Evolutionary conservation across 2,113 vertebrate genomes (phyloP), one percentile per base, ranked within the genome.

Genomic region (Vidua macroura): DNA sequence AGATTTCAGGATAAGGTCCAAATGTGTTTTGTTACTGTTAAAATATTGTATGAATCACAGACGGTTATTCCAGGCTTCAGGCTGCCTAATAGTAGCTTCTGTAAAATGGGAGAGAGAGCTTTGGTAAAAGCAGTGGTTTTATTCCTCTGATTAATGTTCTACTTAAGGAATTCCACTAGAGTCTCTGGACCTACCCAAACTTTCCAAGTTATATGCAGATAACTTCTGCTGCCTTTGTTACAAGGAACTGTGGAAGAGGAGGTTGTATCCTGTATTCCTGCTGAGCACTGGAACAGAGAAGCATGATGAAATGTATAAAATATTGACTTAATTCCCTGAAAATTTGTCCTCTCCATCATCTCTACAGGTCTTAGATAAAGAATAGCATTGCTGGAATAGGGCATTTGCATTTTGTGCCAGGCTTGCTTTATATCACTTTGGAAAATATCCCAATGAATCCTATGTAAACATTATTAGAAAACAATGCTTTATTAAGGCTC

Each of bases 401-500:
- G 24, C 10, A 87, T 80, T 90, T 95, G 76, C 75, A 60, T 94
- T 93, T 94, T 86, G 44, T 72, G 18, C 64, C 68, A 31, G n/a
- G 17, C 44, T 91, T 67, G 67, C 41, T 94, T 90, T 95, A 56
- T 56, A 83, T 83, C 31, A 49, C 64, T 94, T 92, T n/a, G 56
- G 64, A 88, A 95, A 93, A 88, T 78, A 92, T 33, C 67, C 41
- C 68, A 68, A 88, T 83, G 75, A 95, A 88, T 92, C 64, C 72
- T 31, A 5, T 23, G 28, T 28, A 70, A 91, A 67, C 39, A 43
- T 91, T 76, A 86, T 80, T 94, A 94, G 83, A 90, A 90, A 96
- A 81, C 76, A 87, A 53, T 48, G 44, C 28, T 94, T 88, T 92
- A 58, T 81, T 89, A 78, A 79, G 44, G 7, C 46, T 84, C 73